Conservation (phyloP, 2,113 vertebrate species). For the Centropristis striata region DNA sequence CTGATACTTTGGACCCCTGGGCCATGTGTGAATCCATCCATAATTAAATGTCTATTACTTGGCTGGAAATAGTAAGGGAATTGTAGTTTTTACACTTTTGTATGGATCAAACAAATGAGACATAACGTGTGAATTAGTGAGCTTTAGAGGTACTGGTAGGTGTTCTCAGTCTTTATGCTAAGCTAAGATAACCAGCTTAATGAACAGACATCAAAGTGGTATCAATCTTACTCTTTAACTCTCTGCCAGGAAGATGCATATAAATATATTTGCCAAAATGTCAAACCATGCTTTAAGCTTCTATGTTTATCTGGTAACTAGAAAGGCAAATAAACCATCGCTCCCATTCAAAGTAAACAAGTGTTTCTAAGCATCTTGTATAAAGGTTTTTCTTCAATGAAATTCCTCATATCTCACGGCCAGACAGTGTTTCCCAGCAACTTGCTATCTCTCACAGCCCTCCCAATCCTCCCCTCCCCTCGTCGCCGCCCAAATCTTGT, state of each 20-base stretch:
- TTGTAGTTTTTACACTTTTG: neutral
- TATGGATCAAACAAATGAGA: neutral
- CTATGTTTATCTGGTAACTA: constrained; percentile 2
- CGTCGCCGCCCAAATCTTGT: constrained; percentile 61
- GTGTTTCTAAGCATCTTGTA: constrained; percentile 5
- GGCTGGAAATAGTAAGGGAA: neutral
- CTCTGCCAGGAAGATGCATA: neutral
- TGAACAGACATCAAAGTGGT: neutral
- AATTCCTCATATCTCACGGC: constrained; percentile 24
- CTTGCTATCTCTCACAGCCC: constrained; percentile 34
- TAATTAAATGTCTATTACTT: too few species aligned
- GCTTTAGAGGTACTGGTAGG: neutral
- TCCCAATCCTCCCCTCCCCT: constrained; percentile 29
- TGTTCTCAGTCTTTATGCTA: neutral
- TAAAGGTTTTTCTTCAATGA: constrained; percentile 13
- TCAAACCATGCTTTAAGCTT: neutral
- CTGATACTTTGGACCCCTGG: too few species aligned
- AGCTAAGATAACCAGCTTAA: neutral
- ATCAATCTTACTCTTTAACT: neutral
- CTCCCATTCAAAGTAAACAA: constrained; percentile 25
- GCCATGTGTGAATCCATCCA: too few species aligned
- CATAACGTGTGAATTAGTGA: constrained; percentile 2
- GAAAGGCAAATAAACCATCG: constrained; percentile 1
- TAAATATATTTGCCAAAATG: neutral
- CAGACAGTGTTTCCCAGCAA: constrained; percentile 17